Base-by-base conservation (phyloP, 2,113 vertebrate genomes). In the Tangachromis dhanisi region DNA sequence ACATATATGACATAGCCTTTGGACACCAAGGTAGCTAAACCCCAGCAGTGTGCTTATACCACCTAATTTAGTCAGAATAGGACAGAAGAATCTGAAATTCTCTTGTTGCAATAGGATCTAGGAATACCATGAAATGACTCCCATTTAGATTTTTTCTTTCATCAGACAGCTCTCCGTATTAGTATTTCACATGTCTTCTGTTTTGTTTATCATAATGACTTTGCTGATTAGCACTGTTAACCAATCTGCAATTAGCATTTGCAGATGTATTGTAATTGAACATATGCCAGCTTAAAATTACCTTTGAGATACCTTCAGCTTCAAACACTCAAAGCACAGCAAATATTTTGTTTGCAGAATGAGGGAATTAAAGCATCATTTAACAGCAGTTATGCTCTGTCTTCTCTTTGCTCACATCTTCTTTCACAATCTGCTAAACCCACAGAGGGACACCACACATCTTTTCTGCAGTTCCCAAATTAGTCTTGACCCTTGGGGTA, bases 151-250 rank as follows among this genome's bases (percentile, higher is more conserved):
- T 81, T 71, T 66, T 33, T 13, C 31, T 14, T 59, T 17, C 5
- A 81, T 17, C 29, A 66, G 9, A 78, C 29, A 78, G 16, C 71
- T 59, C 16, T 54, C 6, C 42, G 24, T 73, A 55, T 89, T 82
- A 73, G 14, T 51, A 83, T 86, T 71, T 66, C 71, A 16, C 66
- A 63, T 33, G 80, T 86, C 80, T 85, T 40, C 47, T 81, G 68
- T 83, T 84, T 84, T 92, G 90, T 94, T 93, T 90, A 68, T 83
- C 51, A 81, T 90, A 88, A 92, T 88, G 85, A 88, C 79, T 91
- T 76, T 80, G 49, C 83, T 88, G 84, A 82, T 81, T 87, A 79
- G 29, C 47, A 51, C 81, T 47, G 59, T 86, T 66, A 88, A 87
- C 90, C 85, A 89, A 76, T 88, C 71, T 79, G 83, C 85, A 89